phyloP scores from a whole-genome alignment of 2,113 vertebrate species.

The Pogona vitticeps region DNA sequence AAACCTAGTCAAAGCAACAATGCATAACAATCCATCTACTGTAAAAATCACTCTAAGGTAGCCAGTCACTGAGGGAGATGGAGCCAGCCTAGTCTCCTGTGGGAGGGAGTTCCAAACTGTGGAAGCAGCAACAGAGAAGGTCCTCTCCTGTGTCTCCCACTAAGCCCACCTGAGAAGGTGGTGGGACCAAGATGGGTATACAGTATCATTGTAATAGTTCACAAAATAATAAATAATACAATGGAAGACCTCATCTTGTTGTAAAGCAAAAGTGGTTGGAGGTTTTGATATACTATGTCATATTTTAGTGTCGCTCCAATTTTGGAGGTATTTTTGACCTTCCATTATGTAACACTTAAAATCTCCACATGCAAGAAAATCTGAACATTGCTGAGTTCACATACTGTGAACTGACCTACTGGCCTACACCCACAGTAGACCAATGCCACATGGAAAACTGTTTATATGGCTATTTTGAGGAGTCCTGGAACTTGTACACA shows the following conservation, averaged over 20 bases:
- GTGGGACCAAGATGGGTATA: neutral
- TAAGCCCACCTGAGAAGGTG: too few species aligned
- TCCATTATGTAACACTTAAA: neutral
- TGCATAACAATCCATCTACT: too few species aligned
- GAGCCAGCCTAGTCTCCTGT: too few species aligned
- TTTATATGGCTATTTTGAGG: slow-evolving; percentile 15
- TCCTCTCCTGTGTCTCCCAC: too few species aligned
- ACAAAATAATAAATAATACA: neutral
- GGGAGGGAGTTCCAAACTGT: too few species aligned
- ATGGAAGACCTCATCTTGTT: neutral
- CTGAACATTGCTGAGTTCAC: neutral
- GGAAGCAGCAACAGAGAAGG: too few species aligned
- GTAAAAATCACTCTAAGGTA: too few species aligned
- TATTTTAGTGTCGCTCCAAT: neutral
- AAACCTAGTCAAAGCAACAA: too few species aligned
- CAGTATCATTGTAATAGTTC: neutral
- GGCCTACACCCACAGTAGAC: neutral
- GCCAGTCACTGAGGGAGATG: too few species aligned
- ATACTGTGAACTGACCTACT: slow-evolving; percentile 35
- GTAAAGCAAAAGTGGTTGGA: neutral
- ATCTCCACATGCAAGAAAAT: neutral
- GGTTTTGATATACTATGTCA: neutral
- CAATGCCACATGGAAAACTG: neutral
- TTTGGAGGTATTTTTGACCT: neutral
- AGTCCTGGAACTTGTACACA: slow-evolving; percentile 22